Base-by-base conservation (phyloP, 2,113 vertebrate genomes). In the Boulengeromyrus knoepffleri region DNA sequence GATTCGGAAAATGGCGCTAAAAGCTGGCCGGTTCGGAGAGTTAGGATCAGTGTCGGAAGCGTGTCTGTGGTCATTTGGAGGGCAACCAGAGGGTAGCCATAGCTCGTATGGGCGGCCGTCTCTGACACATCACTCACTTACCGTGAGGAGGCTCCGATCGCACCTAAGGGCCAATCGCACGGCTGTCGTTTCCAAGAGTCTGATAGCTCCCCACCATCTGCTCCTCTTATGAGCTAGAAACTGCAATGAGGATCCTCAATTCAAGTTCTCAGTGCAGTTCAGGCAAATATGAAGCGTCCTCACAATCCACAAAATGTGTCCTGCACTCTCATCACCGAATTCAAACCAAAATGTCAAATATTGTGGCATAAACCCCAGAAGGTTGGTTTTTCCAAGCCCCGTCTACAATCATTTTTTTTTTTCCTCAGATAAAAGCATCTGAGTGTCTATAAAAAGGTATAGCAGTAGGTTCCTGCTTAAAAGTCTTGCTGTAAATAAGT, bases 141-240 rank as follows among this genome's bases (percentile, higher is more conserved):
- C 93, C 93, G 94, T 94, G 95, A 93, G 94, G 94, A 95, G 94
- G 92, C 92, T 95, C 93, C 94, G 94, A 95, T 94, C 94, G 95
- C 95, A 96, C 96, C 96, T 96, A 95, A 96, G 96, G 96, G 96
- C 94, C 94, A 94, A 95, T 95, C 94, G 95, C 94, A 94, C 96
- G 96, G 96, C 96, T 95, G 95, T 94, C 94, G 93, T 45, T 46
- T 96, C 96, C 95, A 95, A 96, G 95, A 95, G 93, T 94, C 95
- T 93, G 95, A 96, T 93, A 94, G 94, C 94, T 94, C 93, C 95
- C 93, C 93, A 93, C 96, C 96, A 96, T 96, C 96, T 96, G 96
- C 95, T 96, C 94, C 93, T 93, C 94, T 94, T 95, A 96, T 95
- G 94, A 95, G 95, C 94, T 91, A 93, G 92, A 94, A 93, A 94